Evolutionary conservation across 2,113 vertebrate species (phyloP).

Genomic region (Lipophrys pholis): DNA sequence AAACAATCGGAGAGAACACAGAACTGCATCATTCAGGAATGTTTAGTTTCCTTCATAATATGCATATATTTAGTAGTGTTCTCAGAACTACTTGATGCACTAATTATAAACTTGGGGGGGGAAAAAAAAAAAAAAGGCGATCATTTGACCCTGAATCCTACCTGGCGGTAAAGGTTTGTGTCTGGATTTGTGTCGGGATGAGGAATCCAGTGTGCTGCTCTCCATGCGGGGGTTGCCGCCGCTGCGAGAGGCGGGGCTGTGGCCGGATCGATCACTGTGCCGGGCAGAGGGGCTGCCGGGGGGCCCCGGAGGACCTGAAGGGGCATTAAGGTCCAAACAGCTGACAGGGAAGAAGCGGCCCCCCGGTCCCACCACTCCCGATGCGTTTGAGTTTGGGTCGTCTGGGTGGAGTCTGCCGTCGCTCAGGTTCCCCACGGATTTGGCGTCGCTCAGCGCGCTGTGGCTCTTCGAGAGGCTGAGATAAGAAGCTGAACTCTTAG

Average conservation of each 20-base stretch:
- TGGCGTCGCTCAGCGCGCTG: conserved; percentile 92
- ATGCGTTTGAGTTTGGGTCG: conserved; percentile 75
- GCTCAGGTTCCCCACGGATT: conserved; percentile 96
- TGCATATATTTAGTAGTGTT: no score
- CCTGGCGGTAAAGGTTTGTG: conserved; percentile 74
- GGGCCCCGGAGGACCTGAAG: conserved; percentile 63
- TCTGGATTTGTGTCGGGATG: conserved; percentile 88
- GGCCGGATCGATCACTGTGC: conserved; percentile 82
- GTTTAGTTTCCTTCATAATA: no score
- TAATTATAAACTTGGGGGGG: no score
- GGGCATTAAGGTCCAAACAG: conserved; percentile 94
- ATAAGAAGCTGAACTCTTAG: conserved; percentile 92
- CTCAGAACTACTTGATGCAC: no score
- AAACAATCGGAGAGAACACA: no score
- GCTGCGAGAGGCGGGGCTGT: conserved; percentile 88
- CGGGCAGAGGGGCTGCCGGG: conserved; percentile 79
- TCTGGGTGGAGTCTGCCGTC: conserved; percentile 90
- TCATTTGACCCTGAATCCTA: conserved; percentile 13
- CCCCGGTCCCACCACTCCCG: conserved; percentile 71
- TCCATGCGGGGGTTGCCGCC: conserved; percentile 89
- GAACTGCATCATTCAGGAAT: no score
- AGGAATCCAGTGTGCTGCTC: conserved; percentile 92
- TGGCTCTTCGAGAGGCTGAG: conserved; percentile 97
- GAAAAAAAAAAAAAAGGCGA: no score
- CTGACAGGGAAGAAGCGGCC: conserved; percentile 95